A percentile compares a stretch with the other conserved stretches of the same genome.
These are phyloP conservation scores for Platycheirus albimanus DNA, from an alignment of 2,888 invertebrate genomes.

Conservation along the genomic window DNA sequence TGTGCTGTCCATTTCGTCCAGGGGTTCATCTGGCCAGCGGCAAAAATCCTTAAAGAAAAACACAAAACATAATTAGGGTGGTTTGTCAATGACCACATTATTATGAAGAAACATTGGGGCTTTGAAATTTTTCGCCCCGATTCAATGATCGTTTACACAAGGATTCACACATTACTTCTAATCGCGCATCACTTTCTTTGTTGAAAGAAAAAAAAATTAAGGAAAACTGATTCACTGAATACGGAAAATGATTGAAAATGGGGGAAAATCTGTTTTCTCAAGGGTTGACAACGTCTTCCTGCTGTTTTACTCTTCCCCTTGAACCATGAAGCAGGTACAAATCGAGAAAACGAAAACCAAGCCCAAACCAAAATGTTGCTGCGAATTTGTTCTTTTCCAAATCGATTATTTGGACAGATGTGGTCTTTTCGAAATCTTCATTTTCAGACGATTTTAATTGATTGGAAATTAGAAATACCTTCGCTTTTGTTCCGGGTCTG, in stretches of 20 bases:
- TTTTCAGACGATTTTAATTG: conserved; percentile 61
- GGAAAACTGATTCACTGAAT: not conserved
- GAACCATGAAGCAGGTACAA: not conserved
- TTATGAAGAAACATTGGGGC: no score
- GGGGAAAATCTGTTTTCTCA: conserved; percentile 42
- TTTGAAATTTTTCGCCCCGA: no score
- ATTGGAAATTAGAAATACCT: conserved; percentile 84
- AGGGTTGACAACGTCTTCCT: conserved; percentile 52
- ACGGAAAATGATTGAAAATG: conserved; percentile 36
- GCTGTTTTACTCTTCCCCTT: not conserved
- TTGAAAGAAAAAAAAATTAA: not conserved
- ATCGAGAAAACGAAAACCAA: conserved; percentile 60
- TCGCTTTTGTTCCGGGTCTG: conserved; percentile 94
- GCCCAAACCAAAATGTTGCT: conserved; percentile 68
- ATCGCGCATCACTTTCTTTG: not conserved
- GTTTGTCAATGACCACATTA: no score
- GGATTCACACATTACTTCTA: not conserved
- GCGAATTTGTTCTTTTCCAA: conserved; percentile 53
- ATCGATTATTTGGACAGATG: conserved; percentile 53
- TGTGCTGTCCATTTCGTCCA: conserved; percentile 99
- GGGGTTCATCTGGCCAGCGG: conserved; percentile 98
- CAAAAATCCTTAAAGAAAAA: conserved; percentile 91
- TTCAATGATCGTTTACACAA: conserved; percentile 28
- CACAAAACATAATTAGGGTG: conserved; percentile 5
- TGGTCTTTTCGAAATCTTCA: not conserved